Base-by-base conservation (phyloP, 37 sponge, comb jelly and placozoan genomes). In the Diacarnus erythraeanus region DNA sequence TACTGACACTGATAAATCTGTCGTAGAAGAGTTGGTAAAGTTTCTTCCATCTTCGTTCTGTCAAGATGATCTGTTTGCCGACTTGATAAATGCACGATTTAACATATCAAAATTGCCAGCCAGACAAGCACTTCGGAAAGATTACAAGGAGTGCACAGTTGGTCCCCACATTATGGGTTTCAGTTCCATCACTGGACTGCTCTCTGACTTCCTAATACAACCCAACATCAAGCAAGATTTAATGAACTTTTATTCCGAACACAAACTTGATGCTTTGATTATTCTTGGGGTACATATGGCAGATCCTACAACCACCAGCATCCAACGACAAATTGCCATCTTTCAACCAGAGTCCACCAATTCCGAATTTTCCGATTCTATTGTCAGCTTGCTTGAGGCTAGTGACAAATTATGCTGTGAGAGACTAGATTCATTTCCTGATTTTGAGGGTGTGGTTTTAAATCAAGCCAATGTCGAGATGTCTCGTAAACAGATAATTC, bases 401-500 rank as follows among this genome's bases (percentile, higher is more conserved):
- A 58, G 67, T 27, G 59, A 61, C 15, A 30, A 63, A 26, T 21
- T 90, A 21, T n/a, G 74, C 34, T 77, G 81, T 39, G 68, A 79
- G 54, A 42, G 33, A 1, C 29, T 77, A 35, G 72, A 21, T 18
- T 57, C 27, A 2, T 77, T 72, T 12, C 59, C 17, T 0, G 33
- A 9, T 3, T 72, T 65, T 77, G 66, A 66, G 21, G 80, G 77
- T 2, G 63, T 86, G 54, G 26, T 91, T 2, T 20, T 84, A 38
- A 41, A 91, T n/a, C 88, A 92, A 58, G 69, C 78, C 34, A 78
- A 91, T 36, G 71, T 75, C 1, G 31, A 36, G 5, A 35, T 78
- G 25, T 87, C 95, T 15, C 67, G 95, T 20, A 94, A 94, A 47
- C 61, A 68, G 33, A 79, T 94, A 27, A 51, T 94, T 9, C 95